Conservation (phyloP, 92 coral and sea anemone genomes). For the Siderastrea siderea region DNA sequence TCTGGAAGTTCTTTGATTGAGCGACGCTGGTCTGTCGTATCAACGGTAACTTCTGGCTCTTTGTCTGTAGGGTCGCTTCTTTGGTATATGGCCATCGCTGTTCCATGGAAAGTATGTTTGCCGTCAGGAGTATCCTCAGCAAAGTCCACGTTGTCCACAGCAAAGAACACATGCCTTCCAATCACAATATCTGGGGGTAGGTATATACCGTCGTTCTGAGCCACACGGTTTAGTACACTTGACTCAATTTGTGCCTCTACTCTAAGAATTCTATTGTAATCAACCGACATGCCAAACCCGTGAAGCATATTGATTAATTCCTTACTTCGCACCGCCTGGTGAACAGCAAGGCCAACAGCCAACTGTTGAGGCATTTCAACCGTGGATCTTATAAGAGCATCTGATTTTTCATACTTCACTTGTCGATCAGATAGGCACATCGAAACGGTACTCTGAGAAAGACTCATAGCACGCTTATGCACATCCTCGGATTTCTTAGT, state of each 20-base stretch:
- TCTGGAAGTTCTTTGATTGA: conserved; percentile 70
- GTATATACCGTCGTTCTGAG: conserved; percentile 64
- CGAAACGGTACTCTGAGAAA: conserved; percentile 73
- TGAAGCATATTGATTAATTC: conserved; percentile 66
- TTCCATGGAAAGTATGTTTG: conserved; percentile 73
- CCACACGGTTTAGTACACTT: conserved; percentile 67
- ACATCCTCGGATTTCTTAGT: conserved; percentile 62
- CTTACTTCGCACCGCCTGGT: conserved; percentile 78
- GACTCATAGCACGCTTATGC: conserved; percentile 74
- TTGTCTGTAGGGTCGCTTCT: conserved; percentile 43
- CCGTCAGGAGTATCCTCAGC: conserved; percentile 79
- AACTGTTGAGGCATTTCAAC: conserved; percentile 83
- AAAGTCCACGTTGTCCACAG: conserved; percentile 78
- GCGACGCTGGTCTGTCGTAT: conserved; percentile 47
- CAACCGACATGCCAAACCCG: conserved; percentile 83
- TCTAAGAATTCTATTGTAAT: conserved; percentile 76
- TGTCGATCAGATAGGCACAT: conserved; percentile 76
- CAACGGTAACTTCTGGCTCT: conserved; percentile 38
- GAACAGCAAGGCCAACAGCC: conserved; percentile 80
- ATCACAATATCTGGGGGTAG: conserved; percentile 74
- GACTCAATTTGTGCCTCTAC: conserved; percentile 78
- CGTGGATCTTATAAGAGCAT: conserved; percentile 24
- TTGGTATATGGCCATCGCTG: conserved; percentile 79
- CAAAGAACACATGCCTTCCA: conserved; percentile 79
- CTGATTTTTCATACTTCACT: conserved; percentile 55